Conservation (phyloP, 2,888 invertebrate species). For the Encarsia formosa region DNA sequence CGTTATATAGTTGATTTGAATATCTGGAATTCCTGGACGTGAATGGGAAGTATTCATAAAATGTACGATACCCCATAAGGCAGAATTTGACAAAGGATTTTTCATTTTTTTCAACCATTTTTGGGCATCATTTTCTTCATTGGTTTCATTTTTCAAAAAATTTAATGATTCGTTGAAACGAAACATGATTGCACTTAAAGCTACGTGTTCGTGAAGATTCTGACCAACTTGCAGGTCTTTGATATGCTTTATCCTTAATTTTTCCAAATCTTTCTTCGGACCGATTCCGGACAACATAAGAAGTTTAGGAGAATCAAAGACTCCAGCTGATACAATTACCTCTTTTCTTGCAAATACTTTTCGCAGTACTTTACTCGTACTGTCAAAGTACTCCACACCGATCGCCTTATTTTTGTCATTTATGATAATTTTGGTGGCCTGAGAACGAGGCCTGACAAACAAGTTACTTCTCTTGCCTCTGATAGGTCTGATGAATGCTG, state of each 20-base stretch:
- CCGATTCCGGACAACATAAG: slow-evolving; percentile 18
- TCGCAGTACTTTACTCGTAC: background rate
- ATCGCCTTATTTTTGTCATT: slow-evolving; percentile 1
- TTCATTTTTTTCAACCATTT: background rate
- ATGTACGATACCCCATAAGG: background rate
- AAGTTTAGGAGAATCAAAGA: slow-evolving; percentile 10
- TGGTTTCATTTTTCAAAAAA: background rate
- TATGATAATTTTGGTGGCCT: slow-evolving; percentile 6
- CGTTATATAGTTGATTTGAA: background rate
- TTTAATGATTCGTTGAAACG: background rate
- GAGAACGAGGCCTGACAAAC: slow-evolving; percentile 1
- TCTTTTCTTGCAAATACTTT: slow-evolving; percentile 5
- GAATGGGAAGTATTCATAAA: slow-evolving; percentile 1
- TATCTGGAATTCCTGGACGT: slow-evolving; percentile 5
- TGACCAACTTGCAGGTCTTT: slow-evolving; percentile 4
- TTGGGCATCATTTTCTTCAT: background rate
- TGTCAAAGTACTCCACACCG: slow-evolving; percentile 10
- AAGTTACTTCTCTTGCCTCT: slow-evolving; percentile 27
- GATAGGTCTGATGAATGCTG: slow-evolving; percentile 18
- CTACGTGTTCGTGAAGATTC: slow-evolving; percentile 9
- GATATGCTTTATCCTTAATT: background rate
- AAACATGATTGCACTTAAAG: background rate
- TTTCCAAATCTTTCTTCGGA: background rate
- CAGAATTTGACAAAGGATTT: background rate
- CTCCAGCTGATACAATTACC: slow-evolving; percentile 9